Percentiles rank a stretch among this genome's conserved stretches.
phyloP scores from a whole-genome alignment of 2,888 invertebrate genomes.

The Maniola hyperantus region DNA sequence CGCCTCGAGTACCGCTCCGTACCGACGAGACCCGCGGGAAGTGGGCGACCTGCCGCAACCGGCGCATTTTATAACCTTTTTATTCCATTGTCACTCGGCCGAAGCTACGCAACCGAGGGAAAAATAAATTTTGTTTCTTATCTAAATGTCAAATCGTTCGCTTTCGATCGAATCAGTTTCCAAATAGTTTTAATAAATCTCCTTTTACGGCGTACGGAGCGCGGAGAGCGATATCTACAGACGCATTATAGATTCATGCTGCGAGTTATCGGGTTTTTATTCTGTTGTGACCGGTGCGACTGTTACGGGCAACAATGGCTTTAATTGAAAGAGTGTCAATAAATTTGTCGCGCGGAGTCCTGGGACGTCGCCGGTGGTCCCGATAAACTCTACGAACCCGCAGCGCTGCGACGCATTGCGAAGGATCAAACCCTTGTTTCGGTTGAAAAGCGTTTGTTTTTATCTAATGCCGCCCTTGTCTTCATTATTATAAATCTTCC shows the following conservation, averaged over 20 bases:
- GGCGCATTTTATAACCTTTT: conserved; percentile 80
- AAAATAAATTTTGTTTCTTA: conserved; percentile 82
- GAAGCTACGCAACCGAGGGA: conserved; percentile 68
- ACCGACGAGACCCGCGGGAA: conserved; percentile 71
- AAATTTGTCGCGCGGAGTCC: conserved; percentile 74
- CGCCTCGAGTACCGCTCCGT: conserved; percentile 52
- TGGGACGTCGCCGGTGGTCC: conserved; percentile 74
- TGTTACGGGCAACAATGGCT: conserved; percentile 75
- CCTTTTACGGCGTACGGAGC: conserved; percentile 75
- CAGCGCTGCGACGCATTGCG: conserved; percentile 60
- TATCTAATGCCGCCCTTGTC: conserved; percentile 72
- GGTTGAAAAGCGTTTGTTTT: conserved; percentile 67
- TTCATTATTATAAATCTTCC: conserved; percentile 73
- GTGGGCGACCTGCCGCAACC: conserved; percentile 73
- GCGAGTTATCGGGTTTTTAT: conserved; percentile 78
- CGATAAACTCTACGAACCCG: conserved; percentile 63
- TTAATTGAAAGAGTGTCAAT: conserved; percentile 83
- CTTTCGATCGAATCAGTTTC: conserved; percentile 82
- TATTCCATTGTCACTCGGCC: conserved; percentile 80
- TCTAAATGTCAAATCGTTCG: conserved; percentile 83
- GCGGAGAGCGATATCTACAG: conserved; percentile 68
- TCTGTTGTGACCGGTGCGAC: conserved; percentile 75
- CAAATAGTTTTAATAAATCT: conserved; percentile 83
- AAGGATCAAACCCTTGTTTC: conserved; percentile 67
- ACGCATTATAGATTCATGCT: conserved; percentile 72